These are phyloP conservation scores for Augochlora pura DNA, from an alignment of 1,140 invertebrate genomes.

Conservation along the genomic window DNA sequence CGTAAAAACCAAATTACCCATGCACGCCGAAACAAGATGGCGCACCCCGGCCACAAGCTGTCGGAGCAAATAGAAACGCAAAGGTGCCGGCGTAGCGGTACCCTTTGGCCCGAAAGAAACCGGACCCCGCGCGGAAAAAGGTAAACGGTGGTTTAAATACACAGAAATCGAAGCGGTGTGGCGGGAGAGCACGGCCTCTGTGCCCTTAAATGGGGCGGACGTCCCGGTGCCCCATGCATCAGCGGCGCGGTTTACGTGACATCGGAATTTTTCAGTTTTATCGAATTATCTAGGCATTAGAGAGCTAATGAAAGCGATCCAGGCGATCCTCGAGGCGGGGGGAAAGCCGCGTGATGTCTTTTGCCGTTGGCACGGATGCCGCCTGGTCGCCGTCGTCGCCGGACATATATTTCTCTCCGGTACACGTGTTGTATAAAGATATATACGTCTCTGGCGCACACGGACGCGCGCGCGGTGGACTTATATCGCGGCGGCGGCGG, in stretches of 20 bases:
- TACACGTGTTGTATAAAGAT: constrained; percentile 45
- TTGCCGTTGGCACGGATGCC: constrained; percentile 46
- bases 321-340: constrained; percentile 30
- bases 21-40: too few species aligned
- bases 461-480: constrained; percentile 32
- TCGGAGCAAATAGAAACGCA: too few species aligned
- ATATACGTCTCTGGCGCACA: constrained; percentile 41
- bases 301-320: constrained; percentile 69
- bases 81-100: too few species aligned
- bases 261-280: constrained; percentile 74
- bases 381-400: constrained; percentile 30
- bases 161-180: constrained; percentile 34
- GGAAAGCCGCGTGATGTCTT: not conserved
- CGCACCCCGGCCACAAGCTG: too few species aligned
- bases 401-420: constrained; percentile 41
- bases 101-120: too few species aligned
- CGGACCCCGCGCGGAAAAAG: constrained; percentile 6
- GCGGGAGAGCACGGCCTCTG: too few species aligned
- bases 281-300: constrained; percentile 73
- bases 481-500: constrained; percentile 43
- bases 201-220: constrained; percentile 50
- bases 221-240: constrained; percentile 56
- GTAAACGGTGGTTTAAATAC: constrained; percentile 40
- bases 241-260: constrained; percentile 64
- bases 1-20: too few species aligned